Evolutionary conservation across 2,888 invertebrate species (phyloP).

Genomic region (Thera britannica): DNA sequence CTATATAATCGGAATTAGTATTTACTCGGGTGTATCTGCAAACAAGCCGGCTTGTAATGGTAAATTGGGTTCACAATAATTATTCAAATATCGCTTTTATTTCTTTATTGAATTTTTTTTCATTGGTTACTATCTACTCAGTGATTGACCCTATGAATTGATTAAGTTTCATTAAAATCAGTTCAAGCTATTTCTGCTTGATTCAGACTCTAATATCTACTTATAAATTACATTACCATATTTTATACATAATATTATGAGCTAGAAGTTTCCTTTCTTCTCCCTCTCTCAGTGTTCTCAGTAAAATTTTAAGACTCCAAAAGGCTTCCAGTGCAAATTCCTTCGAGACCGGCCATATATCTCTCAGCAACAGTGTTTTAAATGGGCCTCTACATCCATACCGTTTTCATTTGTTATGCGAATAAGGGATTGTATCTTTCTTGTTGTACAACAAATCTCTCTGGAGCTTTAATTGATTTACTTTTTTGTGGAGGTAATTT

Average conservation of each 20-base stretch:
- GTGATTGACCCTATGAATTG: no score
- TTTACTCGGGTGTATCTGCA: not conserved
- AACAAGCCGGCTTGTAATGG: constrained; percentile 9
- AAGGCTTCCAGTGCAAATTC: constrained; percentile 48
- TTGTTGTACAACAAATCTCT: not conserved
- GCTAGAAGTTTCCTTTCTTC: not conserved
- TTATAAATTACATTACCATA: no score
- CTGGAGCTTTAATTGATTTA: not conserved
- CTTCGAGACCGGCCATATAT: constrained; percentile 51
- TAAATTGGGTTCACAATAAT: not conserved
- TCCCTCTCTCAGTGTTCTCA: constrained; percentile 31
- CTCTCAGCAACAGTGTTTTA: constrained; percentile 53
- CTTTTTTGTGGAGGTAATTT: no score
- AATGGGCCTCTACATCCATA: constrained; percentile 32
- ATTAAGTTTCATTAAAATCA: no score
- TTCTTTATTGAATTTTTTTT: no score
- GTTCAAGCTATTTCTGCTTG: no score
- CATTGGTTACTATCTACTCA: no score
- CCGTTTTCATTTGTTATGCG: not conserved
- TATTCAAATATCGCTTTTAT: not conserved
- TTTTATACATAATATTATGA: not conserved
- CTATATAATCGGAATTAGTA: constrained; percentile 19
- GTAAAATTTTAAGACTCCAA: constrained; percentile 47
- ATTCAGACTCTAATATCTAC: no score
- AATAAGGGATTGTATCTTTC: not conserved